Evolutionary conservation across 2,113 vertebrate species (phyloP), one percentile per base, ranked within the genome.

Genomic region (Gallinago paraguaiae): DNA sequence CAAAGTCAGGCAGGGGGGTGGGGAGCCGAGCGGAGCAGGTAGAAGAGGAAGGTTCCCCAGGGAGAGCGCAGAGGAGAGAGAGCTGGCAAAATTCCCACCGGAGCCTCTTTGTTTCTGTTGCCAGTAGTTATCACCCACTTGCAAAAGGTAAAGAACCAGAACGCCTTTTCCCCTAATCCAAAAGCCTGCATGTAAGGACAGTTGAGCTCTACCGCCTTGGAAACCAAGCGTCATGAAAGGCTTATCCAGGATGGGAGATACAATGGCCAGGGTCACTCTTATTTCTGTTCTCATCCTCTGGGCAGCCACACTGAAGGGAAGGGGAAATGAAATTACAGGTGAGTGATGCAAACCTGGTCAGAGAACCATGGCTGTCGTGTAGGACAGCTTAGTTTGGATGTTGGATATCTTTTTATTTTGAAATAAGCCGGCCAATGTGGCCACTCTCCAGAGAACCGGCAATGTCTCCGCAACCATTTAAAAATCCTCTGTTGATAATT

Each of bases 261-360:
- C 25, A 22, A 33, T 83, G 74, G 35, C 53, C 76, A 92, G 71
- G 57, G 69, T 93, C 64, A 13, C 68, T 39, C 9, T 96, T 25
- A 19, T 54, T 83, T 91, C 75, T 83, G 37, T 94, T 76, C 75
- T 96, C 46, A 37, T 94, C 39, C 28, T 97, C 77, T 94, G 91
- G 84, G 70, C 89, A 86, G 65, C 80, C 41, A 23, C 28, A 17
- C 45, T 0, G 8, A 72, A 79, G 41, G 93, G 90, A 87, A 67
- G 17, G 35, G 95, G 91, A 78, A 92, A 86, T 75, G 95, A 79
- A 74, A 93, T 95, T 48, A 95, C 96, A 94, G 97, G 97, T 97
- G 60, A 96, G 97, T 96, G 79, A 75, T 51, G 56, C 68, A 86
- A 45, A 78, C 17, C 39, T 39, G 22, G 8, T n/a, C 37, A 46